These are phyloP conservation scores for Chelonia mydas DNA, from an alignment of 2,797 vertebrate species.

Conservation along the genomic window DNA sequence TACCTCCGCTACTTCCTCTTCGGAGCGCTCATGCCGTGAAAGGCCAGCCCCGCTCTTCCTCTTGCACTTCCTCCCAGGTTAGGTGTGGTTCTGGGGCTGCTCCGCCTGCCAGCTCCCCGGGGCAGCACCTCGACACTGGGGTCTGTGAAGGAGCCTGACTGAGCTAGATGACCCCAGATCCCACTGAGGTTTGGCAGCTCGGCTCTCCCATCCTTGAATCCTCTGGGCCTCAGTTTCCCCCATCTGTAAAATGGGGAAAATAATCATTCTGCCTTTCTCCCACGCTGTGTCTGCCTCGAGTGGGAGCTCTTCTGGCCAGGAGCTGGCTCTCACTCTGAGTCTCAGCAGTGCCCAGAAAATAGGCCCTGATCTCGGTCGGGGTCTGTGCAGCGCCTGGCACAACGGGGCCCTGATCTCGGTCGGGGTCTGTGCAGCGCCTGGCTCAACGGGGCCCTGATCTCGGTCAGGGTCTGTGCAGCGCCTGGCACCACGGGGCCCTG, in stretches of 20 bases:
- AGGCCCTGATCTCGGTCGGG: no score
- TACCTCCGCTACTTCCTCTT: neutral
- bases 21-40: rapidly evolving
- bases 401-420: no score
- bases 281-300: neutral
- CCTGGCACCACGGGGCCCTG: no score
- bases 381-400: no score
- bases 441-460: no score
- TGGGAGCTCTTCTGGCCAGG: neutral
- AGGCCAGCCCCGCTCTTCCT: neutral
- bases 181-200: neutral
- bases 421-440: no score
- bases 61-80: neutral
- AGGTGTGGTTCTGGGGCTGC: neutral
- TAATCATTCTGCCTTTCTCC: neutral
- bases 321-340: neutral
- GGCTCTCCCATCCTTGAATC: neutral
- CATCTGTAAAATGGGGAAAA: neutral
- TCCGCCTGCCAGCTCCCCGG: neutral
- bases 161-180: neutral
- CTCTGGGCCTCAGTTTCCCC: neutral
- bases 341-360: neutral
- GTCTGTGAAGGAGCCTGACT: neutral
- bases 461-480: no score
- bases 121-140: neutral